phyloP scores from a whole-genome alignment of 2,888 invertebrate genomes.

The Camponotus fellah region DNA sequence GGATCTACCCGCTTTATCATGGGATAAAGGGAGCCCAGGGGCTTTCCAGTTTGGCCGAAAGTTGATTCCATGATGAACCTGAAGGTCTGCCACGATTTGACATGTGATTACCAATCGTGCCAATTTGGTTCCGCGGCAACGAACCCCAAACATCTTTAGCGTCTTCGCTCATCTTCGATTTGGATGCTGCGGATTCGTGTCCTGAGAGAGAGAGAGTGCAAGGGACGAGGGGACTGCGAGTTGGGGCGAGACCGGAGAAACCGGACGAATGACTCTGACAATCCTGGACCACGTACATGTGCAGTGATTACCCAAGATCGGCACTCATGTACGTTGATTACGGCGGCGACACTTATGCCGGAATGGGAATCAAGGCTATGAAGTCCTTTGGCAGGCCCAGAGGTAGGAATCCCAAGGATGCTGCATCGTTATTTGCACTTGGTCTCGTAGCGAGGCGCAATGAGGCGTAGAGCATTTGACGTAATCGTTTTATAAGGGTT shows the following conservation, averaged over 20 bases:
- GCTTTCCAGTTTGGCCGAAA: not conserved
- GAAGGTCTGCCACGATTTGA: not conserved
- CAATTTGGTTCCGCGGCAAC: not conserved
- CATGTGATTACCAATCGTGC: slow-evolving; percentile 21
- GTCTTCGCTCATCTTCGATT: not conserved
- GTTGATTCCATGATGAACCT: not conserved
- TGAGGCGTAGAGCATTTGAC: slow-evolving; percentile 26
- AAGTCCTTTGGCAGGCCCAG: slow-evolving; percentile 95
- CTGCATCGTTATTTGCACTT: not conserved
- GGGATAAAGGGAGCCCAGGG: not conserved
- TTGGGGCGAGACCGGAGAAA: not conserved
- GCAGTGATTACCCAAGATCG: slow-evolving; percentile 70
- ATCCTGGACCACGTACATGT: slow-evolving; percentile 68
- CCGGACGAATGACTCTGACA: slow-evolving; percentile 64
- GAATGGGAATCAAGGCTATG: slow-evolving; percentile 96
- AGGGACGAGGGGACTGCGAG: slow-evolving; percentile 1
- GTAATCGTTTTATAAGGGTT: slow-evolving; percentile 12
- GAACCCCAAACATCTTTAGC: not conserved
- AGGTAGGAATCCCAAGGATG: slow-evolving; percentile 87
- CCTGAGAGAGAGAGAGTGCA: not conserved
- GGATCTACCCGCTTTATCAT: not conserved
- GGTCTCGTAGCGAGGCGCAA: slow-evolving; percentile 17
- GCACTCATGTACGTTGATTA: slow-evolving; percentile 88
- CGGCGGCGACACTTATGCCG: slow-evolving; percentile 87
- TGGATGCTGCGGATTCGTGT: slow-evolving; percentile 10